Evolutionary conservation across 2,888 invertebrate species (phyloP).

Genomic region (Neoscelio sp.): DNA sequence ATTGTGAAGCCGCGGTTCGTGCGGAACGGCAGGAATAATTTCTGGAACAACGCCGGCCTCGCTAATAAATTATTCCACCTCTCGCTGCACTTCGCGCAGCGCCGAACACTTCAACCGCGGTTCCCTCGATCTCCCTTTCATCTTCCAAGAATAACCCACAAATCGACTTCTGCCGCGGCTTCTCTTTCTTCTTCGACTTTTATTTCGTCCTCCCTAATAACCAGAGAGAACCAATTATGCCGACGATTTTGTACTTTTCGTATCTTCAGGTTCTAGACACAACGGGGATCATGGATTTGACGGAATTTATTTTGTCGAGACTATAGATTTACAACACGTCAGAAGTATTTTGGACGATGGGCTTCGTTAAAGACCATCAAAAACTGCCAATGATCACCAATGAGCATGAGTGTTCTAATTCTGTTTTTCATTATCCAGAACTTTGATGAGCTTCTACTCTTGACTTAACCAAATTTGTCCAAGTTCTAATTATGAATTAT

Average conservation of each 20-base stretch:
- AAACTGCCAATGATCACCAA: too few relatives aligned
- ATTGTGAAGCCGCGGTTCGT: constrained; percentile 26
- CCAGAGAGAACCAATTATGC: constrained; percentile 13
- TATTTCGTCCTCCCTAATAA: too few relatives aligned
- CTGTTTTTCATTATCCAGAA: too few relatives aligned
- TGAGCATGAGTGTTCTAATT: too few relatives aligned
- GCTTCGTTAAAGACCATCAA: too few relatives aligned
- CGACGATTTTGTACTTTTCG: constrained; percentile 18
- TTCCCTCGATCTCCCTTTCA: constrained; percentile 25
- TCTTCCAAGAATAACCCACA: constrained; percentile 47
- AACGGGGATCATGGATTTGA: constrained; percentile 12
- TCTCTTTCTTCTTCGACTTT: neutral
- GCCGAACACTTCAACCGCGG: too few relatives aligned
- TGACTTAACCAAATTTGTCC: too few relatives aligned
- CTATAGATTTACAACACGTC: constrained; percentile 28
- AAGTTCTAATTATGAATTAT: too few relatives aligned
- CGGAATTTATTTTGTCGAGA: constrained; percentile 34
- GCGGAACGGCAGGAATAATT: constrained; percentile 48
- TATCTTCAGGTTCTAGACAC: neutral
- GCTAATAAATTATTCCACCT: constrained; percentile 58
- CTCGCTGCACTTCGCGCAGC: constrained; percentile 12
- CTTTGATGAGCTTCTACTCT: too few relatives aligned
- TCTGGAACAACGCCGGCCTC: constrained; percentile 43
- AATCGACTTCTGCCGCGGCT: constrained; percentile 19
- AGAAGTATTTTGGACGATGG: too few relatives aligned